These are phyloP conservation scores for Diachrysia chrysitis DNA, from an alignment of 2,888 invertebrate species.

Conservation along the genomic window DNA sequence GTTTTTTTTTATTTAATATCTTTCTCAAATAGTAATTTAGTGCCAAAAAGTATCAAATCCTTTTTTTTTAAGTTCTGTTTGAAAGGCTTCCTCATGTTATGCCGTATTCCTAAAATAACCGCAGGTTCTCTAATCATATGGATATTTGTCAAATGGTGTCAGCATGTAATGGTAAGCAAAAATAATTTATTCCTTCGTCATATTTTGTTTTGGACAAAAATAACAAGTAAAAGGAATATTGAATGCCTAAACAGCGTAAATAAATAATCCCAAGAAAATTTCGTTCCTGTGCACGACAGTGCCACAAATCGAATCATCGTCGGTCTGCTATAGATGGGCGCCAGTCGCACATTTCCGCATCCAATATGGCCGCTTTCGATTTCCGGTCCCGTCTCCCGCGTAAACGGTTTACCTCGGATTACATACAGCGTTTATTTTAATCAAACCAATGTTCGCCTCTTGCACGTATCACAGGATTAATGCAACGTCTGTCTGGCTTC, in stretches of 20 bases:
- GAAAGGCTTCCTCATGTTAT: too few species aligned
- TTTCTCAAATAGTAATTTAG: too few species aligned
- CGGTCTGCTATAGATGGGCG: slow-evolving; percentile 51
- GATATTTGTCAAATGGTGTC: too few species aligned
- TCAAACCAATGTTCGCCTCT: slow-evolving; percentile 64
- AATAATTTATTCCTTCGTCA: too few species aligned
- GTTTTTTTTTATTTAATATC: slow-evolving; percentile 13
- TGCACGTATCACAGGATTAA: slow-evolving; percentile 60
- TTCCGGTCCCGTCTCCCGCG: slow-evolving; percentile 80
- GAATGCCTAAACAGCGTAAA: slow-evolving; percentile 47
- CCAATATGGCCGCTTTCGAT: slow-evolving; percentile 87
- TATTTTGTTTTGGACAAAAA: slow-evolving; percentile 12
- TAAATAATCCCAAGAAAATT: slow-evolving; percentile 48
- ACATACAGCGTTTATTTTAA: slow-evolving; percentile 82
- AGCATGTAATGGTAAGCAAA: too few species aligned
- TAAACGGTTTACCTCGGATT: slow-evolving; percentile 83
- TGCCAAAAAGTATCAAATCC: too few species aligned
- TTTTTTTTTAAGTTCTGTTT: too few species aligned
- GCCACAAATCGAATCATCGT: slow-evolving; percentile 62
- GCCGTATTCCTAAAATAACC: too few species aligned
- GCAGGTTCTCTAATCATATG: too few species aligned
- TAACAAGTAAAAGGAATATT: slow-evolving; percentile 23
- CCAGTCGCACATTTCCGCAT: slow-evolving; percentile 82
- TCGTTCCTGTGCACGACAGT: slow-evolving; percentile 49
- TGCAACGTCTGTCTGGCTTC: slow-evolving; percentile 51